phyloP scores from a whole-genome alignment of 2,113 vertebrate species.

The Gavia stellata region DNA sequence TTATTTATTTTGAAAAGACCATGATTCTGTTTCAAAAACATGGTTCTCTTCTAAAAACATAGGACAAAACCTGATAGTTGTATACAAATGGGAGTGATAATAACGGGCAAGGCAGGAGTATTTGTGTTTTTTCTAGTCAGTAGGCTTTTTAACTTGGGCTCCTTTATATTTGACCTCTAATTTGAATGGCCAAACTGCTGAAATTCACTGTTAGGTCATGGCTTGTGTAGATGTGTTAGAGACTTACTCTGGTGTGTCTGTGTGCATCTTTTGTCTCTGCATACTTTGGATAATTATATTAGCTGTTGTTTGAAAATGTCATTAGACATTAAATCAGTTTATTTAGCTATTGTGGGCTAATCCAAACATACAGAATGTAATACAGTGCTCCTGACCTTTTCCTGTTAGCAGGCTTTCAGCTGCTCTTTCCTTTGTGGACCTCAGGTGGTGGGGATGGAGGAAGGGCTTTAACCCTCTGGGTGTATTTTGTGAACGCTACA shows the following conservation, averaged over 20 bases:
- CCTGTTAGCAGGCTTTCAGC: not conserved
- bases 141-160: not conserved
- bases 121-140: not conserved
- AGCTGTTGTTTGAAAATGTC: conserved; percentile 42
- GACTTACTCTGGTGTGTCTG: not conserved
- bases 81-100: not conserved
- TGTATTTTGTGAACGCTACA: not conserved
- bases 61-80: not conserved
- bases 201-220: not conserved
- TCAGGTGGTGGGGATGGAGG: not conserved
- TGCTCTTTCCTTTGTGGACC: not conserved
- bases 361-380: conserved; percentile 2
- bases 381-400: conserved; percentile 1
- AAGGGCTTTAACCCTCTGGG: not conserved
- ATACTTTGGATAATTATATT: conserved; percentile 13
- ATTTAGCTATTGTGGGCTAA: conserved; percentile 23
- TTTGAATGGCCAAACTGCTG: not conserved
- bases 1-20: not conserved
- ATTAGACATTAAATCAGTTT: conserved; percentile 43
- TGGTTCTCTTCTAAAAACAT: not conserved
- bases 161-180: not conserved
- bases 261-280: not conserved
- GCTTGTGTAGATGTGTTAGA: not conserved
- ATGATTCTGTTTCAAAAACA: not conserved
- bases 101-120: not conserved